Base-by-base conservation (phyloP, 1,140 invertebrate genomes). In the Drosophila teissieri region DNA sequence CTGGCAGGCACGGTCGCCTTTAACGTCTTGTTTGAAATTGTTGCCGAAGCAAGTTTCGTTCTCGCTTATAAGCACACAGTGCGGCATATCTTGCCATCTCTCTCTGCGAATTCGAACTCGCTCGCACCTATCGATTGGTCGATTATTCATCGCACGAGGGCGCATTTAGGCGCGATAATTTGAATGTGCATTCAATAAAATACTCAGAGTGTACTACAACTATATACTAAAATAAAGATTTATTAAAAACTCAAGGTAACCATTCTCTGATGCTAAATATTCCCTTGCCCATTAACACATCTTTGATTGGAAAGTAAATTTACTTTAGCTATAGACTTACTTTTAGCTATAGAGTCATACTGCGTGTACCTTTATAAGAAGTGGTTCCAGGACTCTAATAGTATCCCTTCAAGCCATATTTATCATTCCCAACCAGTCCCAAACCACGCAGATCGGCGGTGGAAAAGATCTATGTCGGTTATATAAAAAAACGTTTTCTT, bases 401-500 rank as follows among this genome's bases (percentile, higher is more conserved):
- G 12, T 37, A 14, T 37, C 12, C 12, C 3, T 14, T 22, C 15
- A 15, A 49, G 5, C 24, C n/a, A n/a, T n/a, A n/a, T n/a, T n/a
- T n/a, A n/a, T n/a, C n/a, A n/a, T n/a, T n/a, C n/a, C 40, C 17
- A 48, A 48, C 14, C 49, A n/a, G 15, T 48, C 40, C 4, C 37
- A 44, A 42, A 34, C 45, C 62, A 55, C 3, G 10, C 19, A 49
- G 31, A 67, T 14, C 54, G 31, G 15, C 22, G 42, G 4, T 46
- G 17, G 5, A 75, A 80, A 54, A 61, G 6, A 15, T 72, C 31
- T 31, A 31, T 31, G 31, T 40, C 58, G 49, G 45, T 64, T 77
- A 74, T 85, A 85, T 88, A 85, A 85, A 85, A 85, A 85, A 85
- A 85, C 83, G 70, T 78, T 84, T 90, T 83, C 75, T 83, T 89